Conservation (phyloP, 1,140 invertebrate species). For the Drosophila malerkotliana region DNA sequence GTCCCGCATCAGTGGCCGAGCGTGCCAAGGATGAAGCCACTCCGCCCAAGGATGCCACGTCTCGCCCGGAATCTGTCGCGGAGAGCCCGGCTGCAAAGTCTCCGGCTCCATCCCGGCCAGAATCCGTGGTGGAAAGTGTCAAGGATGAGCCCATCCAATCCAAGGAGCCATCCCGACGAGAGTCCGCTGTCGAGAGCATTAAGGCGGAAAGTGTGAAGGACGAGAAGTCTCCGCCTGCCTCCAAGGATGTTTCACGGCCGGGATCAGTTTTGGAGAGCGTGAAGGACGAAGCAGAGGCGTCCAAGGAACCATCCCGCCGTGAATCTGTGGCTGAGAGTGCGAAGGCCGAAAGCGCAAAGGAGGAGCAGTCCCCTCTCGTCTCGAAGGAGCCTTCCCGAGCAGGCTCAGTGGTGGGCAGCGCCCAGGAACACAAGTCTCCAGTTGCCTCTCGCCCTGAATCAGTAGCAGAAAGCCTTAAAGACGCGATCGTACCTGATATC, state of each 20-base stretch:
- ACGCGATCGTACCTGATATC: background rate
- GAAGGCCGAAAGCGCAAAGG: constrained; percentile 34
- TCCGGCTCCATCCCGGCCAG: background rate
- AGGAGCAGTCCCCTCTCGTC: constrained; percentile 17
- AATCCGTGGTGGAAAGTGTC: constrained; percentile 4
- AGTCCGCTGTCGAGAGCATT: constrained; percentile 38
- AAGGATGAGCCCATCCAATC: constrained; percentile 42
- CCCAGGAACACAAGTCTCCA: constrained; percentile 13
- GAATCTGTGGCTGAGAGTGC: constrained; percentile 21
- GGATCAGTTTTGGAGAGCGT: constrained; percentile 25
- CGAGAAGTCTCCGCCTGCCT: constrained; percentile 7
- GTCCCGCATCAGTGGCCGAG: constrained; percentile 15
- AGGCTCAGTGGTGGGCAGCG: constrained; percentile 28
- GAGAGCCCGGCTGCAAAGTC: constrained; percentile 15
- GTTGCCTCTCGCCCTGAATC: constrained; percentile 31
- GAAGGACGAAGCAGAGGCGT: constrained; percentile 8
- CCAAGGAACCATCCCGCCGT: constrained; percentile 20
- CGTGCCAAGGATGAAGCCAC: constrained; percentile 23
- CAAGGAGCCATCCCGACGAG: constrained; percentile 3
- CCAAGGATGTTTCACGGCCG: constrained; percentile 4
- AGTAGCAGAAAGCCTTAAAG: constrained; percentile 18
- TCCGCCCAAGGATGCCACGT: background rate
- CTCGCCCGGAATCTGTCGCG: constrained; percentile 37
- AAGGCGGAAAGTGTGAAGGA: constrained; percentile 26
- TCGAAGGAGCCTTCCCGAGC: constrained; percentile 23